These are phyloP conservation scores for Apus apus DNA, from an alignment of 2,113 vertebrate species.

Conservation along the genomic window DNA sequence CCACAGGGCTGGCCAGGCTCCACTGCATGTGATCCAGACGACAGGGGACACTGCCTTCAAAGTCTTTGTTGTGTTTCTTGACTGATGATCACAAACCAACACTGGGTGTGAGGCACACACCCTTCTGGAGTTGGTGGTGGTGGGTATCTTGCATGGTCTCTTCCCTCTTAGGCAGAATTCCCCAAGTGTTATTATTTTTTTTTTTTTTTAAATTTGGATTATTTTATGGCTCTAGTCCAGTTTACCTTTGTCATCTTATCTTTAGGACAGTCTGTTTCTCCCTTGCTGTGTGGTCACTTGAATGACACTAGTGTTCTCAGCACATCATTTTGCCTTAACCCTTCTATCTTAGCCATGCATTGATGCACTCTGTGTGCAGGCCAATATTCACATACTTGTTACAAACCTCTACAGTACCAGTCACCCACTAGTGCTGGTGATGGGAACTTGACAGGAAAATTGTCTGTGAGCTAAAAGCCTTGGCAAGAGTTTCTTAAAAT, in stretches of 20 bases:
- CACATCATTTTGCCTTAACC: not conserved
- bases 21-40: rapidly evolving
- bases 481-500: not conserved
- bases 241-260: not conserved
- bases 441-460: not conserved
- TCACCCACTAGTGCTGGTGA: not conserved
- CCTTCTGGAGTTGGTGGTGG: not conserved
- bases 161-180: not conserved
- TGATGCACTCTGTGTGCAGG: not conserved
- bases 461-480: not conserved
- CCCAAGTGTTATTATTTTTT: not conserved
- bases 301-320: not conserved
- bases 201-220: not conserved
- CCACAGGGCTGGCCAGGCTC: not conserved
- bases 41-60: not conserved
- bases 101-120: not conserved
- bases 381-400: not conserved
- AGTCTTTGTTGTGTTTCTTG: not conserved
- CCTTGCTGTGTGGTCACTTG: not conserved
- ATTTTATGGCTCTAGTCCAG: not conserved
- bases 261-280: not conserved
- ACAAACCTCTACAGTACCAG: not conserved
- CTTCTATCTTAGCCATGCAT: not conserved
- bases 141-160: not conserved
- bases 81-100: not conserved